Conservation (phyloP, 2,113 vertebrate genomes). For the Dipodomys stephensi region DNA sequence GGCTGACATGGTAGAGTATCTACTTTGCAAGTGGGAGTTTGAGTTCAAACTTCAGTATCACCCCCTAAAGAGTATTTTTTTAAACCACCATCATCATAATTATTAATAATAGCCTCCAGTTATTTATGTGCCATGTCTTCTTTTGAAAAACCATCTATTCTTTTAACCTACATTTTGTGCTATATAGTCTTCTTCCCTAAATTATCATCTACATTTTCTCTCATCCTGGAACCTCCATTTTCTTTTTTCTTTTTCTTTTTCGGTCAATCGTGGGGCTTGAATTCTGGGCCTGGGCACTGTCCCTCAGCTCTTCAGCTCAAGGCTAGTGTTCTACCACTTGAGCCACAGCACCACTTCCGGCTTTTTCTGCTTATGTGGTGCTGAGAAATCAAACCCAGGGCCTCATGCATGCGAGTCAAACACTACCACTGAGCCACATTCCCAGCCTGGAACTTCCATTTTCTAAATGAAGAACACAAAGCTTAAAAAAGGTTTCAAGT, state of each 20-base stretch:
- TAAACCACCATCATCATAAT: not conserved
- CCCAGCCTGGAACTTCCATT: not conserved
- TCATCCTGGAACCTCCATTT: not conserved
- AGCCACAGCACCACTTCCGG: too few species aligned
- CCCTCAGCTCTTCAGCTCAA: too few species aligned
- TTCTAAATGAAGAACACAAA: slow-evolving; percentile 31
- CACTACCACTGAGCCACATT: not conserved
- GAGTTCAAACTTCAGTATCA: not conserved
- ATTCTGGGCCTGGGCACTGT: too few species aligned
- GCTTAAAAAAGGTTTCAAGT: not conserved
- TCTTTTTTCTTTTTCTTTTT: not conserved
- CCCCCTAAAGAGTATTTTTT: not conserved
- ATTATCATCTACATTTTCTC: not conserved
- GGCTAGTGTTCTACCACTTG: too few species aligned
- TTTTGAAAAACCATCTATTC: not conserved
- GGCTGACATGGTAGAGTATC: too few species aligned
- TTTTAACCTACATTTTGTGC: not conserved
- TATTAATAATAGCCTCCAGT: not conserved
- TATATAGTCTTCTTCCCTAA: not conserved
- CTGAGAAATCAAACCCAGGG: too few species aligned
- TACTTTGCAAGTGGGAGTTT: too few species aligned
- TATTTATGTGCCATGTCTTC: not conserved
- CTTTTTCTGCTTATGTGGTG: too few species aligned
- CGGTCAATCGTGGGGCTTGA: too few species aligned
- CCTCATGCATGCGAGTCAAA: too few species aligned